Evolutionary conservation across 2,113 vertebrate species (phyloP).

Genomic region (Alectura lathami): DNA sequence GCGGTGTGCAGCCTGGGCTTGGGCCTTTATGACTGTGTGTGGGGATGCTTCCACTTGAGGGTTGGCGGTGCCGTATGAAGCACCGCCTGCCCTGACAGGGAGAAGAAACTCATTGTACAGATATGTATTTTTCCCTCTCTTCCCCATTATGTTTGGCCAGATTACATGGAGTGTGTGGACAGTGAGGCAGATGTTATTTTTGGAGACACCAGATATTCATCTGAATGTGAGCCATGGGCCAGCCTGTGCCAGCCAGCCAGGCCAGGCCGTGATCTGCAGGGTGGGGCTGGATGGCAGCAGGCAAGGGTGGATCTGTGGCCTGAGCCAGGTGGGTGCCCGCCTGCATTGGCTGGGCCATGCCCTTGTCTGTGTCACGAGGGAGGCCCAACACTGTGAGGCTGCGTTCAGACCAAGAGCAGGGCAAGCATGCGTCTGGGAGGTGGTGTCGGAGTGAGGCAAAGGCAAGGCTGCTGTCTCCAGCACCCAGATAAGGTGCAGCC

Average conservation of each 20-base stretch:
- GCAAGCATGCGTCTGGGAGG: background rate
- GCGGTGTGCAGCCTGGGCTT: accelerated
- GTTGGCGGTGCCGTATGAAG: background rate
- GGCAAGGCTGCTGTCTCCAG: background rate
- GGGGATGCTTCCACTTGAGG: background rate
- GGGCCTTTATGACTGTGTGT: background rate
- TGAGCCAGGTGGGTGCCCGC: accelerated
- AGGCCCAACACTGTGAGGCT: background rate
- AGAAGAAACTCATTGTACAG: background rate
- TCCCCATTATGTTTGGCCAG: accelerated
- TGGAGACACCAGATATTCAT: accelerated
- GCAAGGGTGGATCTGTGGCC: background rate
- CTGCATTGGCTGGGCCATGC: accelerated
- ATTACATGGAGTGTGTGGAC: background rate
- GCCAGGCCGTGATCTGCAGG: background rate
- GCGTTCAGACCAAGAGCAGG: background rate
- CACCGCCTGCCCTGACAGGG: background rate
- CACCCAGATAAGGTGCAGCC: background rate
- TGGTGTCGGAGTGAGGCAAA: background rate
- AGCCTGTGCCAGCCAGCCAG: background rate
- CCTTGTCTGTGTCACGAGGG: accelerated
- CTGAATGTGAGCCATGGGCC: background rate
- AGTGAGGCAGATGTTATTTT: background rate
- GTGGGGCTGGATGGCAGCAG: background rate
- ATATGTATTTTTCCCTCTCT: background rate